A percentile compares a stretch with the other conserved stretches of the same genome.
These are phyloP conservation scores for Jaculus jaculus DNA, from an alignment of 2,113 vertebrate species.

Conservation along the genomic window DNA sequence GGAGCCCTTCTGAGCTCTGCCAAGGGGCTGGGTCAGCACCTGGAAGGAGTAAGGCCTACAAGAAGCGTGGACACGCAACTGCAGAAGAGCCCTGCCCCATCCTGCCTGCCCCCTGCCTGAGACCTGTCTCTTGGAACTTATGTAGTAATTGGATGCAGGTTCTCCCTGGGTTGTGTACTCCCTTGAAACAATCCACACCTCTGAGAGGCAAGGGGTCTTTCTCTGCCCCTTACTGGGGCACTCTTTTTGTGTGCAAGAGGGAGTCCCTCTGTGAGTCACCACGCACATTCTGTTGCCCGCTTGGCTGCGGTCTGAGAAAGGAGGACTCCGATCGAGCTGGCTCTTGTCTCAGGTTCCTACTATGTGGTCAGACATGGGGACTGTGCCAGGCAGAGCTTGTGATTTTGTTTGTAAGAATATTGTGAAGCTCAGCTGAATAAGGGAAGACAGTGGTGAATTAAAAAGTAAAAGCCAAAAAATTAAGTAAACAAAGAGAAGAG, in stretches of 20 bases:
- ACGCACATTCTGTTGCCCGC: neutral
- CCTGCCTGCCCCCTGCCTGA: neutral
- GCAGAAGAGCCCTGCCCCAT: neutral
- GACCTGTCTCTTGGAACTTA: neutral
- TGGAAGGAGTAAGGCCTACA: neutral
- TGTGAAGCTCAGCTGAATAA: neutral
- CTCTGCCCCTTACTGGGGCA: too few relatives aligned
- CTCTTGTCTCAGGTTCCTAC: neutral
- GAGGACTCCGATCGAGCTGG: neutral
- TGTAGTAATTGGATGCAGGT: neutral
- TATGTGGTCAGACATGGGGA: neutral
- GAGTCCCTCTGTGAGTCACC: neutral
- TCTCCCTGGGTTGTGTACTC: neutral
- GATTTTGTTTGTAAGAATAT: neutral
- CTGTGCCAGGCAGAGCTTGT: too few relatives aligned
- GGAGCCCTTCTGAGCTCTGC: neutral
- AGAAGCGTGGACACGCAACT: neutral
- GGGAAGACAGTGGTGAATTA: neutral
- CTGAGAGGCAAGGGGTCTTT: accelerated
- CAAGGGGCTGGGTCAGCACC: neutral
- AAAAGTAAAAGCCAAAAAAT: neutral
- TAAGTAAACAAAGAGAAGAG: neutral
- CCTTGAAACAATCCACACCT: neutral
- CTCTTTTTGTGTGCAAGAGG: neutral
- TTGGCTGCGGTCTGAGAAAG: neutral